Base-by-base conservation (phyloP, 1,140 invertebrate species). In the Pseudomyrmex flavicornis region DNA sequence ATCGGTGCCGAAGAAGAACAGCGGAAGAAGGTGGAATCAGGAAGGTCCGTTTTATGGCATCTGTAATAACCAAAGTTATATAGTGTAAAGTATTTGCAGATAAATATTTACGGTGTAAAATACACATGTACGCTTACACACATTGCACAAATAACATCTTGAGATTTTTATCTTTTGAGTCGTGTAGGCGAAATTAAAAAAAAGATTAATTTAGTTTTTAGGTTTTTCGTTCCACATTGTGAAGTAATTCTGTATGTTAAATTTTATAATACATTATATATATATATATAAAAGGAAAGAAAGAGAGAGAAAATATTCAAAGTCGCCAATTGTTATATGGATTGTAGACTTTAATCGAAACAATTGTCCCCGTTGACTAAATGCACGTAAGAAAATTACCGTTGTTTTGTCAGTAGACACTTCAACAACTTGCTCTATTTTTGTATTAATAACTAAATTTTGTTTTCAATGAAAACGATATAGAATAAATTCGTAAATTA, bases 41-140 rank as follows among this genome's bases (percentile, higher is more conserved):
- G 74, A 66, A 76, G 48, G 61, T 65, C 59, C 48, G 73, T 76
- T 54, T 76, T 2, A 35, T 54, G 65, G 54, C 9, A 17, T 52
- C 35, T 35, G 35, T 35, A 5, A 35, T 7, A 35, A 35, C 5
- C 35, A 35, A 35, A 52, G 50, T 20, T 13, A 74, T 48, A 2
- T 44, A n/a, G 13, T 13, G 7, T 22, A 10, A 12, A 12, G 20
- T 59, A n/a, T 7, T 52, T 52, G 0, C 50, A 13, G 50, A 52
- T 52, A 13, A 52, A 10, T 52, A 13, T 10, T 50, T 10, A 52
- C 12, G 0, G 2, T 13, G 50, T 35, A 35, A 35, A 35, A 35
- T 35, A 35, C 35, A 35, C 35, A 35, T 12, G 13, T 52, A 4
- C 50, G 50, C 5, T 35, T 35, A 52, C 50, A 13, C 12, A 52